Percentiles rank a stretch among this genome's conserved stretches.
phyloP scores from a whole-genome alignment of 92 coral and sea anemone species.

The Epizoanthus stellaris region DNA sequence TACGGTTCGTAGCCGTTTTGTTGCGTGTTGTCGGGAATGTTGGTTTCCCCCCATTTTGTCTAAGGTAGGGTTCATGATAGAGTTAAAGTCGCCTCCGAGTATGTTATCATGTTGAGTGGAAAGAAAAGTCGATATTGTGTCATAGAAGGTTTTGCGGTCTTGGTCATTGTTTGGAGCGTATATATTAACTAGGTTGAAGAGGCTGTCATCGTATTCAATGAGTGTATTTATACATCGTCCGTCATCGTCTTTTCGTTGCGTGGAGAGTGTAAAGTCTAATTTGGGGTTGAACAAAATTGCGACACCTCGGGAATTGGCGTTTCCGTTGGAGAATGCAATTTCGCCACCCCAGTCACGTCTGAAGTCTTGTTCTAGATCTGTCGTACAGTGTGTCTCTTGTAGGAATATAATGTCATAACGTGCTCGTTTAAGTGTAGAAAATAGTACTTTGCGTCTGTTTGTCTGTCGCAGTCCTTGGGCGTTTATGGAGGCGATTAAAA shows the following conservation, averaged over 20 bases:
- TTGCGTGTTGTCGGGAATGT: not conserved
- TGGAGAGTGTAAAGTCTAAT: not conserved
- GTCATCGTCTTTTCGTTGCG: not conserved
- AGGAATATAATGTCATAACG: conserved; percentile 40
- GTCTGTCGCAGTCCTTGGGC: too few species aligned
- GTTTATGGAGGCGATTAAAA: too few species aligned
- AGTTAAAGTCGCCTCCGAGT: conserved; percentile 43
- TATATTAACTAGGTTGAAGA: conserved; percentile 6
- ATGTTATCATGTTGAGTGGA: not conserved
- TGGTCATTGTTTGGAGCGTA: conserved; percentile 41
- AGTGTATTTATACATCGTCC: conserved; percentile 11
- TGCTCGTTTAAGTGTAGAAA: not conserved
- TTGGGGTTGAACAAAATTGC: conserved; percentile 45
- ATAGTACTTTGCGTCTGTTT: conserved; percentile 17
- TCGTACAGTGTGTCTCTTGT: conserved; percentile 63
- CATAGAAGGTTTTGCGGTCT: conserved; percentile 9
- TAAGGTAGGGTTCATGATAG: not conserved
- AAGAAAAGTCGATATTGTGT: not conserved
- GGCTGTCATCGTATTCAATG: not conserved
- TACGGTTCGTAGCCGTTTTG: not conserved
- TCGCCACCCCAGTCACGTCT: conserved; percentile 51
- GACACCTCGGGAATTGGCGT: conserved; percentile 32
- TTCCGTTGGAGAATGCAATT: conserved; percentile 25
- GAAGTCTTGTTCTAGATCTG: conserved; percentile 5
- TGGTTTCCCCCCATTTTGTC: conserved; percentile 36